Evolutionary conservation across 2,113 vertebrate genomes (phyloP), one percentile per base, ranked within the genome.

Genomic region (Accipiter virgatus): DNA sequence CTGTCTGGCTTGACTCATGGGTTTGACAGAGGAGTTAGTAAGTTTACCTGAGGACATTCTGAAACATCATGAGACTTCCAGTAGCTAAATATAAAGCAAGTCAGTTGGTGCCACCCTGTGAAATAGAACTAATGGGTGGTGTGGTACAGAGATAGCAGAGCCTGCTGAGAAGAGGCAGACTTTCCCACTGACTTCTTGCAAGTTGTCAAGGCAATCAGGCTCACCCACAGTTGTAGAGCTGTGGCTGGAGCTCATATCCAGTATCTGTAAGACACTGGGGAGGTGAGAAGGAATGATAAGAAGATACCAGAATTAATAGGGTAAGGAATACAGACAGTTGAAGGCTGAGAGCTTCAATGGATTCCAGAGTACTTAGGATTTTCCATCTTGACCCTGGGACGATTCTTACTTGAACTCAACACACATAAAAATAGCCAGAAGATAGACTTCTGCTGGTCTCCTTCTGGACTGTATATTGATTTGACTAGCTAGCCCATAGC

Each of bases 21-120:
- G 32, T 68, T 95, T 93, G 91, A 88, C 94, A 92, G 77, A 71
- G 17, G 34, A 95, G 65, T 94, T 93, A 95, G 65, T 91, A 94
- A 94, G 66, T 86, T 91, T 95, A 88, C 95, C 94, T 92, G 77
- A 81, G 88, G 96, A 92, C 70, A 91, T 95, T 93, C 58, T 84
- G 86, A 96, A 93, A 86, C 86, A 95, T 78, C 80, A 34, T 92
- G 88, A 94, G 73, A 45, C 45, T 86, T 79, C 34, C 61, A 61
- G 72, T 61, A 90, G 61, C 65, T 83, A 97, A 94, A 96, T 92
- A 86, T 89, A 96, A 79, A 25, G 20, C 77, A 88, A 67, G 43
- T 36, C 38, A 84, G 43, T 67, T 8, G 21, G 88, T 95, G 63
- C 68, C 85, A 78, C 31, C 67, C 65, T 95, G 92, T 61, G 72